Evolutionary conservation across 1,140 invertebrate species (phyloP), one percentile per base, ranked within the genome.

Genomic region (Drosophila nasuta): DNA sequence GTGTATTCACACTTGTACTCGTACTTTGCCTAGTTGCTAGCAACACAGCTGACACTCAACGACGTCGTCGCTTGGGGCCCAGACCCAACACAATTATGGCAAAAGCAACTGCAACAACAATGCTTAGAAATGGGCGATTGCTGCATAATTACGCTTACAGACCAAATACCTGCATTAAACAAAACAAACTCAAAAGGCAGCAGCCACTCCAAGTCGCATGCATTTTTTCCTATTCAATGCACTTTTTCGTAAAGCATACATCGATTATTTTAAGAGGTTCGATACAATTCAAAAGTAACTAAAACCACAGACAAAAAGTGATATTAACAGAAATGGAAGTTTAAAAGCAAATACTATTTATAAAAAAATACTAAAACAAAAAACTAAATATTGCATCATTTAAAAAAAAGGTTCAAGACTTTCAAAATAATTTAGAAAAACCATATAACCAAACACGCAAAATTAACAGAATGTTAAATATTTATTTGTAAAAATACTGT

Each of bases 101-200:
- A 51, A 85, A 72, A 51, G 58, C 63, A 76, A 58, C 73, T 58
- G 28, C 35, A 66, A 13, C 72, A 59, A 62, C 43, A 62, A 82
- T 78, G 77, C 79, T 69, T 66, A 73, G 64, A 67, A 64, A 78
- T 75, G 56, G 70, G 64, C 69, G 77, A 80, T 80, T 77, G 69
- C 80, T 67, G 87, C 74, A 83, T 87, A 88, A 88, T 89, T 88
- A 80, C 83, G 80, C 80, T 83, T 80, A 51, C 82, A 67, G 66
- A 59, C 83, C 77, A 87, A 89, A 79, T 74, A 74, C 65, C 57
- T 69, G 65, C 51, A 69, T 69, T 74, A 69, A 72, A 59, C 62
- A 45, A 65, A 72, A 71, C 67, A 46, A 60, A 89, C 75, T 69
- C 72, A 79, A 72, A 56, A 49, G 38, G 43, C 52, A 77, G 35